phyloP scores from a whole-genome alignment of 2,113 vertebrate species.

The Pterocles burchelli region DNA sequence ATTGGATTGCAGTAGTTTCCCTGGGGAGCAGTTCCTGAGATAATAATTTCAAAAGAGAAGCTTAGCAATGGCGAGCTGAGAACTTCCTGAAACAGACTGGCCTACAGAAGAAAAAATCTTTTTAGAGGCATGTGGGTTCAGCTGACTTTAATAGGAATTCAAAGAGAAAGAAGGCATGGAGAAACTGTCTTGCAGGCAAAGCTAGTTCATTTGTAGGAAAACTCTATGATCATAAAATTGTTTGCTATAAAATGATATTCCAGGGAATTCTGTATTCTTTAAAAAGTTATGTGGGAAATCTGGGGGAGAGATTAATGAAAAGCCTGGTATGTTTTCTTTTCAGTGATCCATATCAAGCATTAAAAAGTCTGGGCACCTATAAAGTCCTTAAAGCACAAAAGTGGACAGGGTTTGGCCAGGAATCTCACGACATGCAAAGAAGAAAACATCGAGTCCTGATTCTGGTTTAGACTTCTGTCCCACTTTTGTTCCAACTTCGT shows the following conservation, averaged over 20 bases:
- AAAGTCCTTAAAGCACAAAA: background rate
- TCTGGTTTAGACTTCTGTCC: background rate
- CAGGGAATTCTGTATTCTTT: background rate
- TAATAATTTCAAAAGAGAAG: constrained; percentile 43
- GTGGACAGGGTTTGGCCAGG: background rate
- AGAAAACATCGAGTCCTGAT: background rate
- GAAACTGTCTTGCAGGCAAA: background rate
- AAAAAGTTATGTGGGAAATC: background rate
- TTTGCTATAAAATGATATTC: background rate
- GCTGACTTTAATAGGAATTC: background rate
- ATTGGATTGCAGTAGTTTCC: constrained; percentile 61
- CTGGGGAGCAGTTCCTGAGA: constrained; percentile 23
- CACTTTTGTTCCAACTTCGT: background rate
- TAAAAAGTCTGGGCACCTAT: background rate
- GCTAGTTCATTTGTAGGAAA: background rate
- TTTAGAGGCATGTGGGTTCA: background rate
- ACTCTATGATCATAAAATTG: background rate
- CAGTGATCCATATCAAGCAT: background rate
- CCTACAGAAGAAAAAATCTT: constrained; percentile 2
- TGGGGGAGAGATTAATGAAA: background rate
- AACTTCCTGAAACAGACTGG: constrained; percentile 30
- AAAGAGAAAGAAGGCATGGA: background rate
- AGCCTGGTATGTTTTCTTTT: background rate
- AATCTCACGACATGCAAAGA: rapidly evolving
- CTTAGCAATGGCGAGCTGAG: background rate